Evolutionary conservation across 1,140 invertebrate genomes (phyloP).

Genomic region (Dreissena polymorpha): DNA sequence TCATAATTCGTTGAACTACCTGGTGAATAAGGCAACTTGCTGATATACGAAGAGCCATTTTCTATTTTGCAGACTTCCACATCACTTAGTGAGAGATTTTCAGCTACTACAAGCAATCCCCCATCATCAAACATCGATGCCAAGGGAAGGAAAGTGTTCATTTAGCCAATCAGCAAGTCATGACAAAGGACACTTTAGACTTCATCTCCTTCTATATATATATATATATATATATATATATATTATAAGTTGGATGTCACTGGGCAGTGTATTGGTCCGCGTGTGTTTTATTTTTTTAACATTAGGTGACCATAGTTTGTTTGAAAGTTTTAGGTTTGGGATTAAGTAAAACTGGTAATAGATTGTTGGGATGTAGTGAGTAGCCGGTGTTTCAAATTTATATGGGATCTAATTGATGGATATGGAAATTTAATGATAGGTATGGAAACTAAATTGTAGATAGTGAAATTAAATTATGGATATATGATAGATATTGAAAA

Average conservation of each 20-base stretch:
- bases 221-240: no score
- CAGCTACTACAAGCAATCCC: not conserved
- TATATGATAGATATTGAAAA: not conserved
- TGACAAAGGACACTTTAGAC: not conserved
- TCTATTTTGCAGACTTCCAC: not conserved
- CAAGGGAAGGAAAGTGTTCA: constrained; percentile 39
- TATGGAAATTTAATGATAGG: not conserved
- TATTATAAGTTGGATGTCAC: no score
- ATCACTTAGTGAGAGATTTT: constrained; percentile 39
- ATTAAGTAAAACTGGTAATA: no score
- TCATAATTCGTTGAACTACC: no score
- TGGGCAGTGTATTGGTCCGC: no score
- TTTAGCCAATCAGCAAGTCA: constrained; percentile 6
- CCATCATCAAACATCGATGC: not conserved
- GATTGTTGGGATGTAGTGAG: no score
- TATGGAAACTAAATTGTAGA: not conserved
- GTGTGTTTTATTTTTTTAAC: no score
- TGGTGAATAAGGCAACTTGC: no score
- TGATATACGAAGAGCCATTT: no score
- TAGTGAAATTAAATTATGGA: not conserved
- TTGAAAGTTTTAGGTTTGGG: no score
- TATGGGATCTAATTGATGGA: not conserved
- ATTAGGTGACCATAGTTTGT: no score
- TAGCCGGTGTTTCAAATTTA: not conserved
- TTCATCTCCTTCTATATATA: no score